Evolutionary conservation across 2,113 vertebrate species (phyloP).

Genomic region (Symphodus melops): DNA sequence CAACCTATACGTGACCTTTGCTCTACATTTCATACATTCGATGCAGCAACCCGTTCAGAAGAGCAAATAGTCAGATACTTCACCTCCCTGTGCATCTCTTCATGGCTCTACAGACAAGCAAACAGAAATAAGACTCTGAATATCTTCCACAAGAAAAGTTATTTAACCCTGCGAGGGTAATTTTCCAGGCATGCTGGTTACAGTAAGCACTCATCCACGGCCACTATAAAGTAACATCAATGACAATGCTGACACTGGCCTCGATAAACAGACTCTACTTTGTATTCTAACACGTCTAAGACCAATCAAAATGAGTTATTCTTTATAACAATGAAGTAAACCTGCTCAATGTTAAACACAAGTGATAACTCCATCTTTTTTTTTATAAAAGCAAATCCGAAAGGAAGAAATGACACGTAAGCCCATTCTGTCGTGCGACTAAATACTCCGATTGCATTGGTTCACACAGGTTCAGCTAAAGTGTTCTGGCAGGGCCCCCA

Average conservation of each 20-base stretch:
- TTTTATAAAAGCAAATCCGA: background rate
- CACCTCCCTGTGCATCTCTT: background rate
- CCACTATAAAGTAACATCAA: background rate
- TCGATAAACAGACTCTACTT: background rate
- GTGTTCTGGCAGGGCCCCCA: background rate
- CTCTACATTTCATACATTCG: background rate
- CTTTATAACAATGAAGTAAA: background rate
- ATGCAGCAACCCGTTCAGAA: background rate
- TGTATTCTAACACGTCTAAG: background rate
- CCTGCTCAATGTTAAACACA: background rate
- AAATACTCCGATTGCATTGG: background rate
- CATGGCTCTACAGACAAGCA: background rate
- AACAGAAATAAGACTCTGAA: background rate
- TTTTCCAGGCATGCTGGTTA: constrained; percentile 1
- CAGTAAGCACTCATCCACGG: constrained; percentile 1
- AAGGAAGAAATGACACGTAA: background rate
- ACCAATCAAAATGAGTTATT: background rate
- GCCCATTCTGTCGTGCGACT: too few relatives aligned
- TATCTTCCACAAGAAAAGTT: too few relatives aligned
- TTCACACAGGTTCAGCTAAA: background rate
- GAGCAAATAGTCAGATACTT: background rate
- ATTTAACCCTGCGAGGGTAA: too few relatives aligned
- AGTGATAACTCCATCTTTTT: background rate
- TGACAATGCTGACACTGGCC: background rate
- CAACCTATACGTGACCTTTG: constrained; percentile 52